Evolutionary conservation across 2,888 invertebrate species (phyloP).

Genomic region (Eupithecia tripunctaria): DNA sequence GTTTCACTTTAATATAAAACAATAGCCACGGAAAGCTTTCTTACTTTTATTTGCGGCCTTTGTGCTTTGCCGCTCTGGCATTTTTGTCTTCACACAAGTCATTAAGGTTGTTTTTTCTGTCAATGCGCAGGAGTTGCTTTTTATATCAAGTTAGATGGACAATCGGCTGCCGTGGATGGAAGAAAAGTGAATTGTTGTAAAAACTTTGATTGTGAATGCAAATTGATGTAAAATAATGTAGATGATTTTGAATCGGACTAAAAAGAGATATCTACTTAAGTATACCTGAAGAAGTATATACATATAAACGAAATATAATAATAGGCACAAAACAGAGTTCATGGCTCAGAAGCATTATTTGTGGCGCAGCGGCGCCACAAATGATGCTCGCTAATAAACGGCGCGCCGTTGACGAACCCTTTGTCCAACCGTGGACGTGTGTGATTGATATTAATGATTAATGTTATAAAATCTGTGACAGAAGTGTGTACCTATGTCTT

Average conservation of each 20-base stretch:
- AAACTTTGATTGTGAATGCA: background rate
- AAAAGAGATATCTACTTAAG: background rate
- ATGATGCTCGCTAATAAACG: too few relatives aligned
- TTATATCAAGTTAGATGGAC: constrained; percentile 54
- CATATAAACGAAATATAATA: too few relatives aligned
- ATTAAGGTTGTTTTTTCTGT: constrained; percentile 65
- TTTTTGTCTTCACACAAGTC: constrained; percentile 75
- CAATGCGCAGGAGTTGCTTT: constrained; percentile 54
- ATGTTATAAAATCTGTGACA: too few relatives aligned
- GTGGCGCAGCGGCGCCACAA: too few relatives aligned
- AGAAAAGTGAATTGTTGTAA: constrained; percentile 20
- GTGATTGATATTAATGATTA: too few relatives aligned
- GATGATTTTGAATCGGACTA: background rate
- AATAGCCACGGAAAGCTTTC: constrained; percentile 69
- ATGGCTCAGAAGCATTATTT: too few relatives aligned
- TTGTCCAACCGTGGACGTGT: too few relatives aligned
- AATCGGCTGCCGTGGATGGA: constrained; percentile 47
- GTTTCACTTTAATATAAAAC: constrained; percentile 83
- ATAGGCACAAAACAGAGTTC: too few relatives aligned
- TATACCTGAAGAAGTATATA: background rate
- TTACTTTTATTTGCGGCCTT: constrained; percentile 77
- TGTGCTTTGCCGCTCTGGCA: constrained; percentile 72
- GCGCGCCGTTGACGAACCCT: too few relatives aligned
- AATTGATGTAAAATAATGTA: background rate
- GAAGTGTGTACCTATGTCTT: too few relatives aligned